Conservation (phyloP, 2,113 vertebrate genomes). For the Phylloscopus trochilus region DNA sequence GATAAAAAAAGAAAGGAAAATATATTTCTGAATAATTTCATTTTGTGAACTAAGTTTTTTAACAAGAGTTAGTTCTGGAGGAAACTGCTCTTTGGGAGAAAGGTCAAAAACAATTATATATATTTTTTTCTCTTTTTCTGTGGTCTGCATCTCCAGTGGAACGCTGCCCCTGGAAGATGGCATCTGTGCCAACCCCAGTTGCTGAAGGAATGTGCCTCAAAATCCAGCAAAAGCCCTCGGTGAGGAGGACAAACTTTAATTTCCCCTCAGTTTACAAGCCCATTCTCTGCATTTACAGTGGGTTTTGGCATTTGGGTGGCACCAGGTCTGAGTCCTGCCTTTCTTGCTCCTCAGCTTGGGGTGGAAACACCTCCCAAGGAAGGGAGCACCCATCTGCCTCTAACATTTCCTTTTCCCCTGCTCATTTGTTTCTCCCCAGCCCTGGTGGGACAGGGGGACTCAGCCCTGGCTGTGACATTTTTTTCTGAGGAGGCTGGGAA, state of each 20-base stretch:
- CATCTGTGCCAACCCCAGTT: neutral
- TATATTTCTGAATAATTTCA: neutral
- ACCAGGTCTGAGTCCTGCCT: neutral
- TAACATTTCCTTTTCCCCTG: neutral
- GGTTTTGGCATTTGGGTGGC: neutral
- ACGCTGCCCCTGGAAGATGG: neutral
- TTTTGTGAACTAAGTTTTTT: neutral
- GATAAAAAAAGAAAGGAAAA: neutral
- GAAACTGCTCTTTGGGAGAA: neutral
- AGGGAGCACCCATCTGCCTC: neutral
- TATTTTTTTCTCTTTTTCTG: neutral
- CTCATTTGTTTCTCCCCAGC: neutral
- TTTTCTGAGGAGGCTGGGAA: neutral
- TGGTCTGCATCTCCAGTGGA: neutral
- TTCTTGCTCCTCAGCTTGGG: fast-evolving
- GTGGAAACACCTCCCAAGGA: neutral
- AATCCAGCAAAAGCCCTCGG: neutral
- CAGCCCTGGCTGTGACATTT: neutral
- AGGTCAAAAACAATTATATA: neutral
- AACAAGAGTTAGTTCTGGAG: neutral
- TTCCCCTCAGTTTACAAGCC: neutral
- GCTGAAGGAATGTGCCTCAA: neutral
- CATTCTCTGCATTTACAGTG: neutral
- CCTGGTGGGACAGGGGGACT: neutral
- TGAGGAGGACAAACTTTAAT: neutral